These are phyloP conservation scores for Podarcis muralis DNA, from an alignment of 2,113 vertebrate genomes.

Conservation along the genomic window DNA sequence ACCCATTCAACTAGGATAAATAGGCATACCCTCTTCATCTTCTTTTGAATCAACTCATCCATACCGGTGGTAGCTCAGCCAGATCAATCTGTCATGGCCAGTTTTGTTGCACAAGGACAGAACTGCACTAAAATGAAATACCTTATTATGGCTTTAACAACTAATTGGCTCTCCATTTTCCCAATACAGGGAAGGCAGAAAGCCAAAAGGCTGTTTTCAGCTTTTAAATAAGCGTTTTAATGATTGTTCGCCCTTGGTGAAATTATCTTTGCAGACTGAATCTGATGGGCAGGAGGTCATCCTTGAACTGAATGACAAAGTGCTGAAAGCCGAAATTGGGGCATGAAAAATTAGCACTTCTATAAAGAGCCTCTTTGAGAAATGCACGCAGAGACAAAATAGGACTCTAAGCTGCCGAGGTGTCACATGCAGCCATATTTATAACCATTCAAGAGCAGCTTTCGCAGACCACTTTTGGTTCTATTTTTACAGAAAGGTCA, in stretches of 20 bases:
- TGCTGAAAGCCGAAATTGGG: background rate
- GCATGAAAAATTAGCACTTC: conserved; percentile 4
- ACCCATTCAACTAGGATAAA: background rate
- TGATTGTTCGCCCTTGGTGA: conserved; percentile 1
- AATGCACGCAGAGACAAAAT: background rate
- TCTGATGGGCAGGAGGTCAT: background rate
- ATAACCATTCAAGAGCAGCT: background rate
- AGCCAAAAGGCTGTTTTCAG: background rate
- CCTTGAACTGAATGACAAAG: background rate
- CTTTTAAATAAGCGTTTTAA: background rate
- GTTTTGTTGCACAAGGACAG: conserved; percentile 1
- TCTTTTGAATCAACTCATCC: background rate
- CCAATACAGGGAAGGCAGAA: background rate
- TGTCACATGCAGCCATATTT: background rate
- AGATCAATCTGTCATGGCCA: background rate
- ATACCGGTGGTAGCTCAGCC: background rate
- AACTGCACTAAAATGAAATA: background rate
- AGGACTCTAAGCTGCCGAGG: background rate
- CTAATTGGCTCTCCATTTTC: background rate
- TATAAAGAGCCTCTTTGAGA: background rate
- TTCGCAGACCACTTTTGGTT: background rate
- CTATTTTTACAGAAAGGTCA: background rate
- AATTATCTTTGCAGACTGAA: background rate
- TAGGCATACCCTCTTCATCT: background rate
- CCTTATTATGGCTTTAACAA: background rate